Conservation (phyloP, 2,888 invertebrate species). For the Lasioglossum malachurum region DNA sequence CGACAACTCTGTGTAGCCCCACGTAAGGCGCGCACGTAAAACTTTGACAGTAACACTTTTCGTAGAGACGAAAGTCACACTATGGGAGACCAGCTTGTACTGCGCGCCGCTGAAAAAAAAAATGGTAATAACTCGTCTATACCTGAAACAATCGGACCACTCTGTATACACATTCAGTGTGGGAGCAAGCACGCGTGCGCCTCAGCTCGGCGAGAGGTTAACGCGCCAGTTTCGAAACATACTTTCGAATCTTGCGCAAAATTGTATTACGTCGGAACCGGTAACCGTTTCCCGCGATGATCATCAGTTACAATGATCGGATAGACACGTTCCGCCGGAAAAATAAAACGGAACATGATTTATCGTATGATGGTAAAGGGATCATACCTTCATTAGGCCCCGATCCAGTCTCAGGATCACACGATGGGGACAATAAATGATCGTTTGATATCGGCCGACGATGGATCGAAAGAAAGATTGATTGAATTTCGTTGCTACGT, state of each 20-base stretch:
- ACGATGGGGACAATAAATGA: slow-evolving; percentile 57
- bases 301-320: slow-evolving; percentile 21
- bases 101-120: no score
- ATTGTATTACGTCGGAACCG: slow-evolving; percentile 10
- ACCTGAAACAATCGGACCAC: neutral
- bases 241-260: slow-evolving; percentile 35
- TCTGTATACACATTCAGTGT: neutral
- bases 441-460: slow-evolving; percentile 57
- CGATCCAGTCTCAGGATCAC: slow-evolving; percentile 44
- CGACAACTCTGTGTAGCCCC: no score
- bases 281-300: slow-evolving; percentile 20
- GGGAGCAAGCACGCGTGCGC: neutral
- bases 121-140: no score
- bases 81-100: no score
- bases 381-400: slow-evolving; percentile 55
- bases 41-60: no score
- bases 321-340: slow-evolving; percentile 35
- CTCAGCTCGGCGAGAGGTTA: slow-evolving; percentile 4
- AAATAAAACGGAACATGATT: slow-evolving; percentile 46
- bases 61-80: no score
- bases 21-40: no score
- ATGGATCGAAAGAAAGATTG: slow-evolving; percentile 70
- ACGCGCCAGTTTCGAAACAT: slow-evolving; percentile 27
- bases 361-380: slow-evolving; percentile 40
- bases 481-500: slow-evolving; percentile 74